These are phyloP conservation scores for Eledone cirrhosa DNA, from an alignment of 2,888 invertebrate genomes.

Conservation along the genomic window DNA sequence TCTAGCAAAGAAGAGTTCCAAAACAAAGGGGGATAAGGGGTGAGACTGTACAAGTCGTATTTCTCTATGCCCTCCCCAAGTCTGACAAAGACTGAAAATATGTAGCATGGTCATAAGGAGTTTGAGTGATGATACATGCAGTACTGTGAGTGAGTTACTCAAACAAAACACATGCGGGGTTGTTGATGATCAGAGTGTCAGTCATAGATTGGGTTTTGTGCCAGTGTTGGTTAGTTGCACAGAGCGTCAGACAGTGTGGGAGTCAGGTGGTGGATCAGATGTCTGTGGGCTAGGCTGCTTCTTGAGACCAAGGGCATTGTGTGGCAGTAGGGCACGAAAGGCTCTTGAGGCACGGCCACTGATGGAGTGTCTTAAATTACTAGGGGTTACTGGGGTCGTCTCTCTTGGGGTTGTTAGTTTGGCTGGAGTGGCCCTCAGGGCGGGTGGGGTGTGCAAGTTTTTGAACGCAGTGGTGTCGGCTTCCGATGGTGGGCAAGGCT, in stretches of 20 bases:
- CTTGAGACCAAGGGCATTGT: background rate
- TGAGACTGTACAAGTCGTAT: too few species aligned
- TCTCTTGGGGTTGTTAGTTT: background rate
- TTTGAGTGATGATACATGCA: too few species aligned
- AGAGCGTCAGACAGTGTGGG: background rate
- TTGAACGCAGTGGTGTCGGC: background rate
- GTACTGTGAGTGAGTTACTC: too few species aligned
- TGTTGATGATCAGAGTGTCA: too few species aligned
- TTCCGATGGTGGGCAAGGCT: too few species aligned
- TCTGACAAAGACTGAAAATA: too few species aligned
- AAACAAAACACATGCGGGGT: too few species aligned
- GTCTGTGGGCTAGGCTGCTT: background rate
- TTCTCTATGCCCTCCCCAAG: too few species aligned
- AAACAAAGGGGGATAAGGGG: too few species aligned
- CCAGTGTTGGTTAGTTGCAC: background rate
- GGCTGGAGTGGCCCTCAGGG: background rate
- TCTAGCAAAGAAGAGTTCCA: too few species aligned
- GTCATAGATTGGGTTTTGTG: background rate
- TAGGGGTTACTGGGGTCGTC: background rate
- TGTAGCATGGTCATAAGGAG: too few species aligned
- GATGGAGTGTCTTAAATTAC: background rate
- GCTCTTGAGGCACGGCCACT: background rate
- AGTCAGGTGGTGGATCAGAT: background rate
- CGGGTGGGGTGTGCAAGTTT: background rate
- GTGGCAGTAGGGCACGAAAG: background rate